phyloP scores from a whole-genome alignment of 2,797 vertebrate genomes.

The Anomalospiza imberbis region DNA sequence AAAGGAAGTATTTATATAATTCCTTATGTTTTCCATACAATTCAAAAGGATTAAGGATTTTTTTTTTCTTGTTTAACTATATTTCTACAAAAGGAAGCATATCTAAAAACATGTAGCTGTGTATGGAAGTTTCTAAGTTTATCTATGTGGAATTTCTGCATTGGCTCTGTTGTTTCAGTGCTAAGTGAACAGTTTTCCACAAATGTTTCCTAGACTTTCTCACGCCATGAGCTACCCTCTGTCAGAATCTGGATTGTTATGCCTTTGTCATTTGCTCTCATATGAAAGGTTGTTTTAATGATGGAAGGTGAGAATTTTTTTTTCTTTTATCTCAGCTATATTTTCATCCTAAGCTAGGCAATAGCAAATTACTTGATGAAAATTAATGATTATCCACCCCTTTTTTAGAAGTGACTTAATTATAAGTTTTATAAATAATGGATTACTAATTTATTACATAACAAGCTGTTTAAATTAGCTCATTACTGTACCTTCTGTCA shows the following conservation, averaged over 20 bases:
- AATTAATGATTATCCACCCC: constrained; percentile 30
- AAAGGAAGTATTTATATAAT: neutral
- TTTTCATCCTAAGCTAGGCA: constrained; percentile 9
- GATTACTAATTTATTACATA: constrained; percentile 42
- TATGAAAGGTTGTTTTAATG: neutral
- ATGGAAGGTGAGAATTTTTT: constrained; percentile 22
- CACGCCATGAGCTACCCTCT: neutral
- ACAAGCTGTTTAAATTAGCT: neutral
- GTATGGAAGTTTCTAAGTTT: neutral
- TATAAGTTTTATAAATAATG: constrained; percentile 53
- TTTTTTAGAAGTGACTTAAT: constrained; percentile 43
- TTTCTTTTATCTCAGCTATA: neutral
- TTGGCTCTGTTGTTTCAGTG: neutral
- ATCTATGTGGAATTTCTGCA: neutral
- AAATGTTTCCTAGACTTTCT: neutral
- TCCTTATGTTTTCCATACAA: neutral
- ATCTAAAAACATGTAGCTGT: neutral
- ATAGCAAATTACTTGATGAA: constrained; percentile 27
- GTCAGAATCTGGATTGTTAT: neutral
- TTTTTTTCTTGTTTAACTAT: neutral
- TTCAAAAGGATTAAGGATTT: neutral
- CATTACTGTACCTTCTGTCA: constrained; percentile 15
- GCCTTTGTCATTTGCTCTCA: neutral
- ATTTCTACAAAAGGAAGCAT: neutral
- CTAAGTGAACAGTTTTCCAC: neutral